Evolutionary conservation across 2,113 vertebrate species (phyloP).

Genomic region (Tretioscincus oriximinensis): DNA sequence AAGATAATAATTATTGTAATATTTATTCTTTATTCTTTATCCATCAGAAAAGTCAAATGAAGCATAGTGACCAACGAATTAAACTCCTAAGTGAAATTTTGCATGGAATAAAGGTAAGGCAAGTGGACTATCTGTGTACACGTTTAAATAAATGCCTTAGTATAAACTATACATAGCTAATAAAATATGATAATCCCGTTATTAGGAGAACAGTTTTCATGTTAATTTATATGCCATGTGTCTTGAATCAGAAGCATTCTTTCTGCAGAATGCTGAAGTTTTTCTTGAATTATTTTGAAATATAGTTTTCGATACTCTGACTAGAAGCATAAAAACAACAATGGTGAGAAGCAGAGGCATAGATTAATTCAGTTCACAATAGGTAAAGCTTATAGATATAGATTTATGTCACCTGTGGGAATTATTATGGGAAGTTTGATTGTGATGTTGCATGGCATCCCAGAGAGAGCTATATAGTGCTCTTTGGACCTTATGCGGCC

Average conservation of each 20-base stretch:
- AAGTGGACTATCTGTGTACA: accelerated
- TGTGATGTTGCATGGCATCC: neutral
- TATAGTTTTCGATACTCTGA: no score
- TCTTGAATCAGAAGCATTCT: no score
- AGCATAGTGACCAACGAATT: constrained; percentile 61
- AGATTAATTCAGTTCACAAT: neutral
- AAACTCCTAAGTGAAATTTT: constrained; percentile 73
- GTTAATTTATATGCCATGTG: neutral
- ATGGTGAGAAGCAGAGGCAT: no score
- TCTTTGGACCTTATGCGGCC: neutral
- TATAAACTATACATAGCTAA: neutral
- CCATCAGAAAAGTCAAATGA: constrained; percentile 65
- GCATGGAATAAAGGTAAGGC: constrained; percentile 70
- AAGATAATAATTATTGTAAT: neutral
- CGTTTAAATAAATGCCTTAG: neutral
- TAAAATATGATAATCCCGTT: neutral
- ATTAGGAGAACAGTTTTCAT: neutral
- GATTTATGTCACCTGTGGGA: no score
- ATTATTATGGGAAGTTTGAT: no score
- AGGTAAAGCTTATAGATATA: neutral
- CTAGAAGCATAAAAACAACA: no score
- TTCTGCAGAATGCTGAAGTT: no score
- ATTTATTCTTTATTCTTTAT: neutral
- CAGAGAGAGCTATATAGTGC: no score
- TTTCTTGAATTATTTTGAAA: no score